Base-by-base conservation (phyloP, 2,888 invertebrate genomes). In the Apomyelois bistriatella region DNA sequence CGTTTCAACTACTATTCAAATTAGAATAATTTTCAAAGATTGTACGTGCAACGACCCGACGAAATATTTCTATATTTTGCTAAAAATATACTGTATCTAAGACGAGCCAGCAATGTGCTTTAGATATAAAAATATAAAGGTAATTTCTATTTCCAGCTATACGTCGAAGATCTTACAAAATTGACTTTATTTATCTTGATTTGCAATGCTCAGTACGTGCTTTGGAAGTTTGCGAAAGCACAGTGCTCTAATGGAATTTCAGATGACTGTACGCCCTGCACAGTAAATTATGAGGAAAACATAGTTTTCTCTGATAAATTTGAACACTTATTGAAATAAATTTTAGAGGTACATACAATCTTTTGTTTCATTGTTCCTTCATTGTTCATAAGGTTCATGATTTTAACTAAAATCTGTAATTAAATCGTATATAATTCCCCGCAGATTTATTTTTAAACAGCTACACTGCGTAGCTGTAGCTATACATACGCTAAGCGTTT, bases 1-100 rank as follows among this genome's bases (percentile, higher is more conserved):
- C 64, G 61, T 59, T 62, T 63, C 60, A 61, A 57, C 56, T 60
- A 56, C 54, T 61, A 62, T 32, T 64, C 64, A 63, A 70, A 59
- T 63, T 61, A 57, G 61, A 67, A 66, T 64, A 63, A 64, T 62
- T 59, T 61, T 61, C 59, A 53, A 52, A 47, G 46, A 46, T 53
- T 54, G 56, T 51, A 59, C 55, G 53, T 53, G 41, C 28, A 49
- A 43, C 37, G 41, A 48, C 37, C 17, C 36, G 40, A 48, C 48
- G 8, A 36, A 36, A 48, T 48, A 48, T 36, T 48, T 48, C 9
- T 22, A 22, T 9, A 28, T 17, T 35, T 36, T 12, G 15, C 7
- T 32, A 1, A 15, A 46, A 32, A 46, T 46, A 46, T 13, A 48
- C 32, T 13, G 32, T 7, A 13, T 10, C 36, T 36, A 17, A 48